Percentiles rank a stretch among this genome's conserved stretches.
These are phyloP conservation scores for Volucella inflata DNA, from an alignment of 2,888 invertebrate genomes.

Conservation along the genomic window DNA sequence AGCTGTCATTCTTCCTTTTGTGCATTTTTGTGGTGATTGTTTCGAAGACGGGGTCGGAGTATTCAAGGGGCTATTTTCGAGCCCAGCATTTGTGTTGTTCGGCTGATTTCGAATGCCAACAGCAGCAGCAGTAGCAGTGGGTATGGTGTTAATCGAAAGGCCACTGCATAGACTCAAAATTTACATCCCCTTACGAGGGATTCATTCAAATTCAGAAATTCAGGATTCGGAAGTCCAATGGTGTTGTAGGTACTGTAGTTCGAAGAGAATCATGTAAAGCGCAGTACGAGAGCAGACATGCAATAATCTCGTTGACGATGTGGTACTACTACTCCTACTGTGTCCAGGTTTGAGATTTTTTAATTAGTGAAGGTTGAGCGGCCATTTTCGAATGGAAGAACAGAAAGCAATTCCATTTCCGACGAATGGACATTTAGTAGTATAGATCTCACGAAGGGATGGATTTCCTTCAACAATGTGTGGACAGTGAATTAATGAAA, in stretches of 20 bases:
- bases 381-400: constrained; percentile 16
- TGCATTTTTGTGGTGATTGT: constrained; percentile 12
- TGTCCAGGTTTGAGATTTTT: constrained; percentile 44
- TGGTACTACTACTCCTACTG: neutral
- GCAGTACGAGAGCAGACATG: constrained; percentile 28
- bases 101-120: neutral
- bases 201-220: constrained; percentile 3
- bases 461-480: no score
- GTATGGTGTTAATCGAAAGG: constrained; percentile 63
- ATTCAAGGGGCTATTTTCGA: constrained; percentile 6
- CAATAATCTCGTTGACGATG: constrained; percentile 58
- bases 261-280: constrained; percentile 28
- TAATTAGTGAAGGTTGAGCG: constrained; percentile 56
- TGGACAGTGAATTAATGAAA: no score
- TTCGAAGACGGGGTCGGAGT: no score
- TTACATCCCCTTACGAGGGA: constrained; percentile 36
- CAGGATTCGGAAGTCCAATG: constrained; percentile 3
- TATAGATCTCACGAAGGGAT: no score
- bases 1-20: constrained; percentile 65
- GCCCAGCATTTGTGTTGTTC: constrained; percentile 37
- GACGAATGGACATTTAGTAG: constrained; percentile 7
- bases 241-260: neutral
- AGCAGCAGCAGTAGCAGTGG: constrained; percentile 5
- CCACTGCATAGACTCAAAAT: constrained; percentile 48
- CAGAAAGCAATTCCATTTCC: no score